Percentiles rank a stretch among this genome's conserved stretches.
Conservation (phyloP, 2,888 invertebrate species). For the Pseudoips prasinana region DNA sequence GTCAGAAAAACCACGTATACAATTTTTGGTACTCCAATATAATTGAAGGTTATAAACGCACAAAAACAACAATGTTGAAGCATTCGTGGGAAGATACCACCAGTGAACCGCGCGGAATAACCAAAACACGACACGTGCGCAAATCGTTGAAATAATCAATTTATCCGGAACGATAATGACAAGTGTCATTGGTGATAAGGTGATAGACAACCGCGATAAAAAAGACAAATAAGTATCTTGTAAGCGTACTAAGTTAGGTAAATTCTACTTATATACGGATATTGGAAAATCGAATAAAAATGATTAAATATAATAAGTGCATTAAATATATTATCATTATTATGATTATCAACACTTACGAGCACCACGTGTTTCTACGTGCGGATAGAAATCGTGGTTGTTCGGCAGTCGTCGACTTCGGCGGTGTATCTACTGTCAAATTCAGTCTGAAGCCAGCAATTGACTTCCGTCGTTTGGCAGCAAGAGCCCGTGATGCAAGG, state of each 20-base stretch:
- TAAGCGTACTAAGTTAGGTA: constrained; percentile 8
- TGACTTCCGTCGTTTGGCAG: constrained; percentile 74
- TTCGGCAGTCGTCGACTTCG: constrained; percentile 52
- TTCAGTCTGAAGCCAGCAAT: constrained; percentile 70
- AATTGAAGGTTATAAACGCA: constrained; percentile 23
- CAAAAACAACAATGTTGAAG: constrained; percentile 6
- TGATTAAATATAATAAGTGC: constrained; percentile 6
- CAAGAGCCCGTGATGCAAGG: constrained; percentile 68
- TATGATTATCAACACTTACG: constrained; percentile 59
- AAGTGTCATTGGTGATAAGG: constrained; percentile 39
- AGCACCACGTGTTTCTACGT: constrained; percentile 79
- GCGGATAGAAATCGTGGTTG: constrained; percentile 55
- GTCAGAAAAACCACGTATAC: constrained; percentile 17
- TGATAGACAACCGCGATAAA: constrained; percentile 38
- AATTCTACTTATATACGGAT: constrained; percentile 4
- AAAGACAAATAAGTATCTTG: constrained; percentile 30
- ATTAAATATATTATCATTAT: not conserved
- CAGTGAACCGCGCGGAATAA: constrained; percentile 25
- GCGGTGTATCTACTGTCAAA: constrained; percentile 54
- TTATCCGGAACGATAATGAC: constrained; percentile 43
- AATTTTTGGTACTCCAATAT: constrained; percentile 21
- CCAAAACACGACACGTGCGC: constrained; percentile 32
- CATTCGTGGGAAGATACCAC: constrained; percentile 7
- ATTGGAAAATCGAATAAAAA: constrained; percentile 4
- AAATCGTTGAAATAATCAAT: constrained; percentile 42